A percentile compares a stretch with the other conserved stretches of the same genome.
Evolutionary conservation across 2,888 invertebrate species (phyloP).

Genomic region (Cyaniris semiargus): DNA sequence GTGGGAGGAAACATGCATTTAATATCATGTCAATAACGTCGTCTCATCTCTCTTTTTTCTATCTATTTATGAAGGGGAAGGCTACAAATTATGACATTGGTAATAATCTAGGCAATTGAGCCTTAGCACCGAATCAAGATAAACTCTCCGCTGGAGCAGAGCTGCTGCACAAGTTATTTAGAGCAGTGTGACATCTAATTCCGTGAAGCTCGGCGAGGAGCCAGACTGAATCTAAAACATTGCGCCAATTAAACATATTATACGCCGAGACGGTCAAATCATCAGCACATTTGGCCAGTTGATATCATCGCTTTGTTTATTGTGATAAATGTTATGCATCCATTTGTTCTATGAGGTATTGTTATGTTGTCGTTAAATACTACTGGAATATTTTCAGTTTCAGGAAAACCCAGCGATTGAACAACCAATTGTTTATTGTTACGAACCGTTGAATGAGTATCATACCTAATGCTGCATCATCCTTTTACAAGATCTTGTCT

Average conservation of each 20-base stretch:
- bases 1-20: no score
- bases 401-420: not conserved
- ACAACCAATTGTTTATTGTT: not conserved
- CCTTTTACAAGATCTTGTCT: not conserved
- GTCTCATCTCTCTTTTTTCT: no score
- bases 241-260: conserved; percentile 42
- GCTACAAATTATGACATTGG: not conserved
- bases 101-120: not conserved
- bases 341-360: not conserved
- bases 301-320: conserved; percentile 28
- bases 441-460: not conserved
- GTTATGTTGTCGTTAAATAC: not conserved
- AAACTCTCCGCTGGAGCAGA: conserved; percentile 34
- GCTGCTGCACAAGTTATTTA: conserved; percentile 50
- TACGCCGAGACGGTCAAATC: conserved; percentile 32
- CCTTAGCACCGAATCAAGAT: not conserved
- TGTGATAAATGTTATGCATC: not conserved
- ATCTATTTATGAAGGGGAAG: no score
- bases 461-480: not conserved
- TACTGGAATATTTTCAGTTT: not conserved
- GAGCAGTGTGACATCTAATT: conserved; percentile 47
- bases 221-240: conserved; percentile 40
- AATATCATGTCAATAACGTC: no score
- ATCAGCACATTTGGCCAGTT: conserved; percentile 1
- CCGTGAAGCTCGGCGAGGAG: conserved; percentile 45